phyloP scores from a whole-genome alignment of 2,888 invertebrate genomes.

The Mesorhabditis spiculigera region DNA sequence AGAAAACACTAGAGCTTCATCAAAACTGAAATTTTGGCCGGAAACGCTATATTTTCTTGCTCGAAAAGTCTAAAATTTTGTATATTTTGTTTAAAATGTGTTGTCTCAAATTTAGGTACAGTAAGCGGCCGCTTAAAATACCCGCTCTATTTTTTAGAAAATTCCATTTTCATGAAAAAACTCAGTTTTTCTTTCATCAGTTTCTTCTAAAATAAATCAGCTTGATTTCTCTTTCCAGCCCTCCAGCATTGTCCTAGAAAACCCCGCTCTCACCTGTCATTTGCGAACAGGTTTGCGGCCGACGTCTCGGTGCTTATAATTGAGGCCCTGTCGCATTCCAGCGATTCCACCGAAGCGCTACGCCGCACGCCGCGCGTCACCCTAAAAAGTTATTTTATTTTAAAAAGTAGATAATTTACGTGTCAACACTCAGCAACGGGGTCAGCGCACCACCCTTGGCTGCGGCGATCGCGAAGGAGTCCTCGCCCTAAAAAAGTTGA shows the following conservation, averaged over 20 bases:
- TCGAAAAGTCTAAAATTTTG: background rate
- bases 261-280: constrained; percentile 18
- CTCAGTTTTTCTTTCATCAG: too few species aligned
- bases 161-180: too few species aligned
- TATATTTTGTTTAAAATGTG: background rate
- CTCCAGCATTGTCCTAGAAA: too few species aligned
- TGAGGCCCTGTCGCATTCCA: constrained; percentile 39
- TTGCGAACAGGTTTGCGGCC: constrained; percentile 26
- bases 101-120: too few species aligned
- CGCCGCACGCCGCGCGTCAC: constrained; percentile 34
- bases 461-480: constrained; percentile 37
- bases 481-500: constrained; percentile 25
- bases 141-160: too few species aligned
- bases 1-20: too few species aligned
- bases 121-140: too few species aligned
- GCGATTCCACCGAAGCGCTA: constrained; percentile 32
- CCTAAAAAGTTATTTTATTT: constrained; percentile 12
- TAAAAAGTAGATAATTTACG: constrained; percentile 9
- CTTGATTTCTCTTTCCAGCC: too few species aligned
- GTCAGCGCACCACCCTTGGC: constrained; percentile 23
- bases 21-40: too few species aligned
- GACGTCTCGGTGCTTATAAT: constrained; percentile 37
- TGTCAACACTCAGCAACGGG: constrained; percentile 29
- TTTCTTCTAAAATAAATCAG: too few species aligned
- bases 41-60: too few species aligned